Percentiles rank a stretch among this genome's conserved stretches.
phyloP scores from a whole-genome alignment of 2,888 invertebrate genomes.

The Hypolimnas misippus region DNA sequence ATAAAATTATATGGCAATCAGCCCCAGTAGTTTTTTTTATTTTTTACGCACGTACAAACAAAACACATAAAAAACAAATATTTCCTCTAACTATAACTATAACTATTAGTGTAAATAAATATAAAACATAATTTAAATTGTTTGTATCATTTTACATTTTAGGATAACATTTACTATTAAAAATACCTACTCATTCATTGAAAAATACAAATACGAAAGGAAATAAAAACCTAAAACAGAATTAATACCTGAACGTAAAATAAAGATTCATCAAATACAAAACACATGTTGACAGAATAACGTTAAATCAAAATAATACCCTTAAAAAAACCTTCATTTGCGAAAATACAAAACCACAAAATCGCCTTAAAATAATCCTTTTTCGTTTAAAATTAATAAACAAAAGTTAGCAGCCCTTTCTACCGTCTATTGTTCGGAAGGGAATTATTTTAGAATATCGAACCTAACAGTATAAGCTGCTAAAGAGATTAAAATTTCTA shows the following conservation, averaged over 20 bases:
- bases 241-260: not conserved
- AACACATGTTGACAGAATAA: slow-evolving; percentile 4
- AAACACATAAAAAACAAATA: too few relatives aligned
- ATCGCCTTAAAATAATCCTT: not conserved
- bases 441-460: not conserved
- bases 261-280: not conserved
- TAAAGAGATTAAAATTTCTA: not conserved
- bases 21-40: too few relatives aligned
- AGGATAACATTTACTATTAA: too few relatives aligned
- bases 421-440: not conserved
- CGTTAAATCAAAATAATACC: not conserved
- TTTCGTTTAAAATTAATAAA: slow-evolving; percentile 4
- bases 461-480: not conserved
- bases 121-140: too few relatives aligned
- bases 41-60: too few relatives aligned
- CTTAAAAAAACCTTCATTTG: not conserved
- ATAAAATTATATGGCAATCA: too few relatives aligned
- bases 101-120: too few relatives aligned
- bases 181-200: too few relatives aligned
- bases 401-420: not conserved
- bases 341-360: not conserved
- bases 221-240: not conserved
- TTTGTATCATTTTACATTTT: too few relatives aligned
- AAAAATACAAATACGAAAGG: not conserved
- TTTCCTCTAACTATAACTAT: too few relatives aligned